Percentiles rank a stretch among this genome's conserved stretches.
phyloP scores from a whole-genome alignment of 2,113 vertebrate species.

The Lepus americanus region DNA sequence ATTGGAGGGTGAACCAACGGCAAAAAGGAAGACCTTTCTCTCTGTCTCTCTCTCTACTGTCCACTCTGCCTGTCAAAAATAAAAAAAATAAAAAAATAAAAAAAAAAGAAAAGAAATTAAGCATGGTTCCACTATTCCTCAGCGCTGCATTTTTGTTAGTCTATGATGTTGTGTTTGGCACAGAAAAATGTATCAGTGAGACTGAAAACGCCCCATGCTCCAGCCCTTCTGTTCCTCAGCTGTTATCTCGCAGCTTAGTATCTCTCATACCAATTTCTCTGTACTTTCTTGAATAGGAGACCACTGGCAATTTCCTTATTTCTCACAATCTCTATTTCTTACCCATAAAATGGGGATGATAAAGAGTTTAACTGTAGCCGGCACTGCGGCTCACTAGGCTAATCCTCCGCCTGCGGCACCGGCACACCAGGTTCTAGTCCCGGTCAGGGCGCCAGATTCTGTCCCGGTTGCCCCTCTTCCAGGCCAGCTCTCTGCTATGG shows the following conservation, averaged over 20 bases:
- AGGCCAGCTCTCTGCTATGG: too few species aligned
- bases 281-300: background rate
- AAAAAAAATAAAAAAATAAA: too few species aligned
- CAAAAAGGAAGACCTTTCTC: too few species aligned
- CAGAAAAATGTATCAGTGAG: background rate
- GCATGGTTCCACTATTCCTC: background rate
- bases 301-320: background rate
- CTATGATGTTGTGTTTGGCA: background rate
- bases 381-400: too few species aligned
- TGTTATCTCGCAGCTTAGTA: background rate
- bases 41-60: too few species aligned
- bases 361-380: background rate
- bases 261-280: background rate
- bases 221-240: background rate
- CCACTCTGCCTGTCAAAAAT: too few species aligned
- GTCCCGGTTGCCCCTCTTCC: too few species aligned
- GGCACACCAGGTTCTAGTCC: too few species aligned
- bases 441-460: too few species aligned
- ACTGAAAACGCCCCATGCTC: fast-evolving
- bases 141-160: background rate
- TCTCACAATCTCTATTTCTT: background rate
- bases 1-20: too few species aligned
- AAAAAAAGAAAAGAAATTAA: background rate
- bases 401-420: too few species aligned
- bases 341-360: background rate